Conservation (phyloP, 2,888 invertebrate species). For the Desoria tigrina region DNA sequence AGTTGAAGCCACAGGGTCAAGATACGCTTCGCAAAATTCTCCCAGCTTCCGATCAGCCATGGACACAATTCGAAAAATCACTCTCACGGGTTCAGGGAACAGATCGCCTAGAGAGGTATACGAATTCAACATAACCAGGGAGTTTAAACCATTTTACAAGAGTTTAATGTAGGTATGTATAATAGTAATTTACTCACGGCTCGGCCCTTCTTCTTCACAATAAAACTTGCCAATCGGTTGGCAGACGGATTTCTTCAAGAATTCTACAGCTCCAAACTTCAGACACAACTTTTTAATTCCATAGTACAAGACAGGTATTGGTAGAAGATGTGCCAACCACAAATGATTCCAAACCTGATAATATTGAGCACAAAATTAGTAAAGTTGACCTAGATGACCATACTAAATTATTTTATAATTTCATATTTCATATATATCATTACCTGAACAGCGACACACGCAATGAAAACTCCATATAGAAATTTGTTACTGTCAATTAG, state of each 20-base stretch:
- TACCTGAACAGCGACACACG: conserved; percentile 73
- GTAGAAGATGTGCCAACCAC: conserved; percentile 75
- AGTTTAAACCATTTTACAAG: too few relatives aligned
- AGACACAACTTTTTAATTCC: conserved; percentile 60
- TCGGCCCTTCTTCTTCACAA: conserved; percentile 30
- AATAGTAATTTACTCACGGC: conserved; percentile 28
- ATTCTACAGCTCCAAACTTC: conserved; percentile 38
- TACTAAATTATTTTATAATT: not conserved
- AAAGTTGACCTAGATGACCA: not conserved
- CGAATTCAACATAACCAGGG: too few relatives aligned
- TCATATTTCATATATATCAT: not conserved
- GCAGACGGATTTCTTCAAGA: conserved; percentile 29
- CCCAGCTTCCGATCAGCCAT: conserved; percentile 46
- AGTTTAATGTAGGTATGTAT: not conserved
- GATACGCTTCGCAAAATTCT: conserved; percentile 59
- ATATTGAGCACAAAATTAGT: not conserved
- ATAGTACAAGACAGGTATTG: conserved; percentile 75
- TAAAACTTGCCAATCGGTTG: conserved; percentile 37
- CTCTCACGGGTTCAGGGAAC: conserved; percentile 61
- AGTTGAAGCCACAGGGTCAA: conserved; percentile 83
- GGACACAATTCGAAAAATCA: conserved; percentile 68
- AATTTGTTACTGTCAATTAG: conserved; percentile 69
- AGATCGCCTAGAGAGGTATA: conserved; percentile 27
- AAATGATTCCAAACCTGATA: conserved; percentile 74
- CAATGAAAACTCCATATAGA: conserved; percentile 76